These are phyloP conservation scores for Cephus pygmeus DNA, from an alignment of 2,888 invertebrate species.

Conservation along the genomic window DNA sequence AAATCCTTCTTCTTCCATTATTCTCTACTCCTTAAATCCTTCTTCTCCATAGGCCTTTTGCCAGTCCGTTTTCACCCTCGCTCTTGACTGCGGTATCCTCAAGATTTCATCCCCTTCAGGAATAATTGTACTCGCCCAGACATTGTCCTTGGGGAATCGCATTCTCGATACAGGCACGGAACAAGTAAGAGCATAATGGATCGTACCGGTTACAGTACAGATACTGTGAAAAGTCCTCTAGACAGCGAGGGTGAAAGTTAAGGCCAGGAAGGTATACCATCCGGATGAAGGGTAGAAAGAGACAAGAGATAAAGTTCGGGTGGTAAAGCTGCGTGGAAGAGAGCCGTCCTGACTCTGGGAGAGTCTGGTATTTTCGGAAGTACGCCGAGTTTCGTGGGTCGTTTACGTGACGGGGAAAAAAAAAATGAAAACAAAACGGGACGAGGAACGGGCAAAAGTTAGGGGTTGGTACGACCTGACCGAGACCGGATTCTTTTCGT, in stretches of 20 bases:
- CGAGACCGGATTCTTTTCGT: not conserved
- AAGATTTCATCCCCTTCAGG: not conserved
- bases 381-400: conserved; percentile 17
- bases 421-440: conserved; percentile 15
- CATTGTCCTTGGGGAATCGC: conserved; percentile 14
- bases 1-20: not conserved
- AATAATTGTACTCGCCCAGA: not conserved
- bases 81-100: not conserved
- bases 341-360: conserved; percentile 7
- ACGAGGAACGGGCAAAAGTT: not conserved
- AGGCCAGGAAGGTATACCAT: not conserved
- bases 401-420: conserved; percentile 13
- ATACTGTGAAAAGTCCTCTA: conserved; percentile 6
- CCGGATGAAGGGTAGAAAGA: conserved; percentile 19
- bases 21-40: not conserved
- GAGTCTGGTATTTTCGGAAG: conserved; percentile 25
- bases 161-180: conserved; percentile 25
- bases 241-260: not conserved
- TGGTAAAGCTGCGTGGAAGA: not conserved
- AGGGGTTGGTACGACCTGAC: not conserved
- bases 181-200: conserved; percentile 10
- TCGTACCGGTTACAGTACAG: not conserved
- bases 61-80: not conserved
- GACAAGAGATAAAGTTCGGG: conserved; percentile 13
- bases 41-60: not conserved